Percentiles rank a stretch among this genome's conserved stretches.
phyloP scores from a whole-genome alignment of 2,797 vertebrate species.

The Tragopan temminckii region DNA sequence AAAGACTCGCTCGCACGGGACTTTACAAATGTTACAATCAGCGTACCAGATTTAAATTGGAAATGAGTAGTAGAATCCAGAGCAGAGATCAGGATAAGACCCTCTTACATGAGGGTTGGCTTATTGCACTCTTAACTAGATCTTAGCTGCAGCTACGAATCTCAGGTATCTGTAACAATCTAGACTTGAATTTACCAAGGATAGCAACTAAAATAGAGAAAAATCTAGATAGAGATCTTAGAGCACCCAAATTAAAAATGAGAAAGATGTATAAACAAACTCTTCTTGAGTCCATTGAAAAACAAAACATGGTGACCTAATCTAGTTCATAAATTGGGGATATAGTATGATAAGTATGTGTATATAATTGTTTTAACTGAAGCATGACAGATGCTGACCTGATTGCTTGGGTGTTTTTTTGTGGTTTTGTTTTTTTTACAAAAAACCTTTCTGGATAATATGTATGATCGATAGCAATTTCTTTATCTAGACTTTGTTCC shows the following conservation, averaged over 20 bases:
- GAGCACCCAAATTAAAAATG: background rate
- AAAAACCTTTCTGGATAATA: background rate
- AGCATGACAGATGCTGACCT: background rate
- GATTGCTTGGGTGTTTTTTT: background rate
- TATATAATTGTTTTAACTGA: background rate
- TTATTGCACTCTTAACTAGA: background rate
- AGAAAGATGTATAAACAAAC: background rate
- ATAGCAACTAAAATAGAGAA: background rate
- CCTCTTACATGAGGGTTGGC: background rate
- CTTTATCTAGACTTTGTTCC: background rate
- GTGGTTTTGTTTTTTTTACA: background rate
- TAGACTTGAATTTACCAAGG: background rate
- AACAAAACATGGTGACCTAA: background rate
- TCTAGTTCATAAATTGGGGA: background rate
- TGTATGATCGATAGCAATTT: background rate
- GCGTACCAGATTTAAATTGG: fast-evolving
- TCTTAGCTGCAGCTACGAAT: background rate
- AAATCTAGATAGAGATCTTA: background rate
- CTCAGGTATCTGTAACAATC: background rate
- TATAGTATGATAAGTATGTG: background rate
- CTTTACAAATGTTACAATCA: background rate
- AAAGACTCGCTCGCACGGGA: background rate
- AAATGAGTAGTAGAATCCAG: background rate
- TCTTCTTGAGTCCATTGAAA: background rate
- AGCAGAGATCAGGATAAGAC: background rate